These are phyloP conservation scores for Solen grandis DNA, from an alignment of 1,140 invertebrate species.

Conservation along the genomic window DNA sequence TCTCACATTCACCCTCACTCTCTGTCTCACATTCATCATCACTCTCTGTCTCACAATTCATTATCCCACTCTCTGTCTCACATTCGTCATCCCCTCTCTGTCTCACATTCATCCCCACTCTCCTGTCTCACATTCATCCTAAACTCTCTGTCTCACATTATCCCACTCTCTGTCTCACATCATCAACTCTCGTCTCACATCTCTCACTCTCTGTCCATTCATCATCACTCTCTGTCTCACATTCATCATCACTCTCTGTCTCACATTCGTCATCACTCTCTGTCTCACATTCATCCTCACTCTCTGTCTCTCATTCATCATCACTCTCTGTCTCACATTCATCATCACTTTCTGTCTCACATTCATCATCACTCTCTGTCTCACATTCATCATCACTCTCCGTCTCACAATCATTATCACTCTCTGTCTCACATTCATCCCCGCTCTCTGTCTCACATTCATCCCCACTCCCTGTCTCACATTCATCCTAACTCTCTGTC, in stretches of 20 bases:
- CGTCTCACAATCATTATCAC: too few relatives aligned
- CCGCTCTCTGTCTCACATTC: neutral
- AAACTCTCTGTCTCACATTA: neutral
- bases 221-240: neutral
- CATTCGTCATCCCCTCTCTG: too few relatives aligned
- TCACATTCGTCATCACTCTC: neutral
- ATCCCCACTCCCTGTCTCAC: too few relatives aligned
- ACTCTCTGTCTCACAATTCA: too few relatives aligned
- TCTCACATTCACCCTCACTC: too few relatives aligned
- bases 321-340: neutral
- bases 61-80: neutral
- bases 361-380: too few relatives aligned
- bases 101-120: too few relatives aligned
- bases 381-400: too few relatives aligned
- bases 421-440: neutral
- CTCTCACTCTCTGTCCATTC: neutral
- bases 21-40: too few relatives aligned
- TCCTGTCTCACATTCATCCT: neutral
- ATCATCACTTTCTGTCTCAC: too few relatives aligned
- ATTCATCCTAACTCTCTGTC: neutral
- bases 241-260: too few relatives aligned
- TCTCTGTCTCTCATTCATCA: neutral
- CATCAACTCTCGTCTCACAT: neutral
- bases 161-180: neutral
- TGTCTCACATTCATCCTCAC: too few relatives aligned